These are phyloP conservation scores for Porites evermanni DNA, from an alignment of 92 coral and sea anemone genomes.

Conservation along the genomic window DNA sequence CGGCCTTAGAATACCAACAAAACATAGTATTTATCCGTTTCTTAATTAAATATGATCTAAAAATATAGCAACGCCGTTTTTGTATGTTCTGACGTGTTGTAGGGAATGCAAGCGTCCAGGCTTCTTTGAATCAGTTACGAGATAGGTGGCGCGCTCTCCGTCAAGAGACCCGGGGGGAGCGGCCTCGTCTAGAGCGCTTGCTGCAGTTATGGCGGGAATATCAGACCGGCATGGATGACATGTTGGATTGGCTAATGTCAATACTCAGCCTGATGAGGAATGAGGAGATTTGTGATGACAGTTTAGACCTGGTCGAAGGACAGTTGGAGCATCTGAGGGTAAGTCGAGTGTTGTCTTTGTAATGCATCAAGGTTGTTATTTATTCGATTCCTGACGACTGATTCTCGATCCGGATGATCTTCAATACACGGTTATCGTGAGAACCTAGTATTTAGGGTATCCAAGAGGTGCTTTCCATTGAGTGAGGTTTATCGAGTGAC, in stretches of 20 bases:
- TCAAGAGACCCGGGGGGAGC: constrained; percentile 83
- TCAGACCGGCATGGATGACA: constrained; percentile 91
- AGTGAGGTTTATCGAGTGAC: too few relatives aligned
- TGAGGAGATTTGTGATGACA: constrained; percentile 66
- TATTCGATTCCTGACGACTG: background rate
- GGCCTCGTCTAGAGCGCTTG: constrained; percentile 82
- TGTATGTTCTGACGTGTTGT: background rate
- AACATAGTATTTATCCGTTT: too few relatives aligned
- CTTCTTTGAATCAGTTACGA: constrained; percentile 65
- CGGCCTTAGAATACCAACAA: too few relatives aligned
- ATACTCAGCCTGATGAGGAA: constrained; percentile 71
- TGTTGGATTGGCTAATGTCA: constrained; percentile 83
- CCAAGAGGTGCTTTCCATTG: too few relatives aligned
- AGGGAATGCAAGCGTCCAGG: constrained; percentile 80
- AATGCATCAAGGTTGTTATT: background rate
- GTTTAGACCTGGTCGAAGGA: constrained; percentile 77
- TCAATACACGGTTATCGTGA: too few relatives aligned
- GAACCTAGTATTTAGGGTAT: too few relatives aligned
- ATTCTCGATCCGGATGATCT: too few relatives aligned
- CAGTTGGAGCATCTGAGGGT: constrained; percentile 84
- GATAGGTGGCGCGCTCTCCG: constrained; percentile 91
- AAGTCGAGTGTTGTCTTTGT: constrained; percentile 8
- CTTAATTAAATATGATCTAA: too few relatives aligned
- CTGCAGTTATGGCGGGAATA: constrained; percentile 87
- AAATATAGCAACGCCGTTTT: background rate